Base-by-base conservation (phyloP, 2,888 invertebrate genomes). In the Lepidonotus clava region DNA sequence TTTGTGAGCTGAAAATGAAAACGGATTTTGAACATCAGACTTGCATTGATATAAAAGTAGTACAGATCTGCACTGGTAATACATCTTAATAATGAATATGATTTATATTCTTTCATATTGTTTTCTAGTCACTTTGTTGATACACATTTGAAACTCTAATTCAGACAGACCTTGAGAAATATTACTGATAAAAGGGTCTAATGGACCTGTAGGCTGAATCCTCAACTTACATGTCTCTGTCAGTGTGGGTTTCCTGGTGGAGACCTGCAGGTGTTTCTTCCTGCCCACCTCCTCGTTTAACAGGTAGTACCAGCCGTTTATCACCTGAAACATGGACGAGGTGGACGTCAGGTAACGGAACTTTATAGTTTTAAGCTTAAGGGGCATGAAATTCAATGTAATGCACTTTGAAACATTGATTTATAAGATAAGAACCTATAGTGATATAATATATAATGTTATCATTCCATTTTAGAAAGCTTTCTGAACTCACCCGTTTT, bases 231-330 rank as follows among this genome's bases (percentile, higher is more conserved):
- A 46, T 11, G n/a, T n/a, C 34, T 61, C 85, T 1, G 46, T 34
- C 18, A 66, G 51, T 6, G 41, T 32, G 1, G 61, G 40, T 28
- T 40, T 67, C 11, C 41, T 71, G 40, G 53, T 34, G 14, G 41
- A 67, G 38, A 84, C 92, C 85, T 91, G 91, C 4, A 94, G 91
- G 87, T 95, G 94, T 93, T 95, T 95, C 92, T 95, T 94, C 91
- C 95, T 94, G 91, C 95, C 95, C 92, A 96, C 94, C 92, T 95
- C 95, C 94, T 96, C 96, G 77, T 96, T 95, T 92, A 97, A 96
- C 91, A 97, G 95, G 94, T 96, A 96, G 95, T 96, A 97, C 91
- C 96, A 96, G 91, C 97, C 97, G 92, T 95, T 94, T 89, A 95
- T 95, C 89, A 95, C 95, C 95, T 95, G 91, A 67, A 67, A 34